phyloP scores from a whole-genome alignment of 2,888 invertebrate species.

The Blastobasis adustella region DNA sequence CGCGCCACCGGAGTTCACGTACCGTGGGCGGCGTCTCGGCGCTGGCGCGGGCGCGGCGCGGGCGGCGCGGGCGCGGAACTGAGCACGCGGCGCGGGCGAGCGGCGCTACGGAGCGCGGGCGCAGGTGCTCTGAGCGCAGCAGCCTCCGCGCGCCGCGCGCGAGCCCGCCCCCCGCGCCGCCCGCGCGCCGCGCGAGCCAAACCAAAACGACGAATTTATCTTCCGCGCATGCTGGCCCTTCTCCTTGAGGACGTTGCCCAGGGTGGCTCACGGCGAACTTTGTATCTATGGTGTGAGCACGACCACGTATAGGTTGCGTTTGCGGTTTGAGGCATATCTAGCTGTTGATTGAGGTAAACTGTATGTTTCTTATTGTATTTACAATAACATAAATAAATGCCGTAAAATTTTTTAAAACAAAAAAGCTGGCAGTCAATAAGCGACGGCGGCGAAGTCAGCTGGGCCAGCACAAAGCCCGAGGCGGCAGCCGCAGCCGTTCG shows the following conservation, averaged over 20 bases:
- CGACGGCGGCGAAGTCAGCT: neutral
- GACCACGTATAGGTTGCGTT: too few species aligned
- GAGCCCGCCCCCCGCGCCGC: constrained; percentile 63
- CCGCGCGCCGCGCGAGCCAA: constrained; percentile 58
- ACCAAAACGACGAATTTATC: constrained; percentile 73
- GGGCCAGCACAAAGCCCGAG: constrained; percentile 11
- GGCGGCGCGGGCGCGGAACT: constrained; percentile 58
- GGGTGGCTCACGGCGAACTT: constrained; percentile 24
- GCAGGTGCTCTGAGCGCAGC: constrained; percentile 83
- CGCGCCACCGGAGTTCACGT: constrained; percentile 61
- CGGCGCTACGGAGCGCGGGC: constrained; percentile 77
- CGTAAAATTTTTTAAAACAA: too few species aligned
- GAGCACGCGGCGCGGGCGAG: constrained; percentile 66
- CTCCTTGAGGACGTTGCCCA: constrained; percentile 59
- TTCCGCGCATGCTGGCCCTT: constrained; percentile 67
- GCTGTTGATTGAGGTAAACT: too few species aligned
- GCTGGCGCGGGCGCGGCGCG: constrained; percentile 45
- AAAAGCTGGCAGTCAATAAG: neutral
- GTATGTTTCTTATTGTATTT: too few species aligned
- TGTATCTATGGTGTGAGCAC: constrained; percentile 4
- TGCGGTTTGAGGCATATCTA: too few species aligned
- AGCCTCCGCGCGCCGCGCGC: constrained; percentile 75
- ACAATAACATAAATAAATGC: too few species aligned
- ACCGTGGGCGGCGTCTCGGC: constrained; percentile 71
- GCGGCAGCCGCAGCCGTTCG: constrained; percentile 9